Evolutionary conservation across 2,888 invertebrate species (phyloP), one percentile per base, ranked within the genome.

Genomic region (Drosophila lacicola): DNA sequence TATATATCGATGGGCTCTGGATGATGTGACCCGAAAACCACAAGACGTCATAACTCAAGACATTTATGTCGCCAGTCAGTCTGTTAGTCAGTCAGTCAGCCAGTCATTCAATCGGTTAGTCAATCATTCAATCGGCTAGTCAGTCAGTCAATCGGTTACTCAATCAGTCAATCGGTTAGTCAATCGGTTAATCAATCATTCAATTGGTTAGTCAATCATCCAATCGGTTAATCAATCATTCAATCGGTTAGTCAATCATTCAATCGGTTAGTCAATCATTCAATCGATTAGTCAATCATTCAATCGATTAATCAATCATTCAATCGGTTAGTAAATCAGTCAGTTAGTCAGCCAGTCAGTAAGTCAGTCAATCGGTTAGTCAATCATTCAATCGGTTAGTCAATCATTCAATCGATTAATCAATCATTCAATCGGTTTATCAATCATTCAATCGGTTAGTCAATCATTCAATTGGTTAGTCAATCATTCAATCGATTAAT

Each of bases 1-100:
- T 3, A 29, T 19, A 29, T 29, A 39, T 50, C 39, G 25, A 25
- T 46, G 49, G 36, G 13, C 56, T 29, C 29, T 29, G 29, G 29
- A 29, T 29, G 29, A 29, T 29, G 29, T 29, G 29, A 29, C 29
- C 29, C n/a, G n/a, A 13, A 66, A 41, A 75, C 82, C 82, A 49
- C 83, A 83, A 66, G 51, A 41, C 13, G 47, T 47, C 57, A 58
- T 63, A 63, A 63, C 36, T 63, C 47, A 66, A 49, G 64, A 70
- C 79, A 69, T 82, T 79, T 84, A 76, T 82, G 63, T 72, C 34
- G 55, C 25, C 25, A 25, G 29, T 21, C 50, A 49, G 36, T n/a
- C 17, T 33, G 29, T 17, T 17, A 8, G 44, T 56, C 57, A 55
- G 64, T 60, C 57, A 25, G 8, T 29, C 37, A 25, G 5, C 6